Evolutionary conservation across 2,888 invertebrate species (phyloP).

Genomic region (Monoplex corrugatus): DNA sequence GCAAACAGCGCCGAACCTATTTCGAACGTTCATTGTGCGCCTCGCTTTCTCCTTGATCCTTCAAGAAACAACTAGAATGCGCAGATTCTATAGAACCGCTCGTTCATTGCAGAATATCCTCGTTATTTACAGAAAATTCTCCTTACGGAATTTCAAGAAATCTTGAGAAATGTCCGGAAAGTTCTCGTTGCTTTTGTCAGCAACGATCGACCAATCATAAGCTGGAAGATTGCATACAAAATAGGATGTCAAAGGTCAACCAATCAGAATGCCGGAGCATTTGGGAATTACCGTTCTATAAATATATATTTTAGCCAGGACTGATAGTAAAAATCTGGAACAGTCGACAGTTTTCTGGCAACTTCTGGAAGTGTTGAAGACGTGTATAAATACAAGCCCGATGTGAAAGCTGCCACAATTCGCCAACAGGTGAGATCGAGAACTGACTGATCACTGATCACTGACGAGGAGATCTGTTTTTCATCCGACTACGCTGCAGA

Average conservation of each 20-base stretch:
- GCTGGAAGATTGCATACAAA: no score
- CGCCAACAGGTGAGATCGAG: neutral
- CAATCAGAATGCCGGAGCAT: neutral
- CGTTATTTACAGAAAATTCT: no score
- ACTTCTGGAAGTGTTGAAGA: neutral
- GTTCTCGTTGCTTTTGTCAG: neutral
- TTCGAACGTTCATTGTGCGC: no score
- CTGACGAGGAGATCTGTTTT: neutral
- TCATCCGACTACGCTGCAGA: neutral
- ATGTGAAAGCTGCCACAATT: neutral
- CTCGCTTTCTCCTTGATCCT: no score
- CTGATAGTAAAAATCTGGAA: neutral
- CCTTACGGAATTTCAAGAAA: no score
- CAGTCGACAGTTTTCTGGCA: neutral
- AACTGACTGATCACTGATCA: neutral
- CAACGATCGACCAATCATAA: neutral
- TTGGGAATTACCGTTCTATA: neutral
- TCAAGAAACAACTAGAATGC: no score
- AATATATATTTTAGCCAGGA: neutral
- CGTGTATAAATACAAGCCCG: neutral
- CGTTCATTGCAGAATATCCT: no score
- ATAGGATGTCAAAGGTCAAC: neutral
- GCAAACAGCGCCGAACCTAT: no score
- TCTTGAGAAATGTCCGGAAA: neutral
- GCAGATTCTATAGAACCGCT: no score